Evolutionary conservation across 2,888 invertebrate genomes (phyloP).

Genomic region (Protodeltote pygarga): DNA sequence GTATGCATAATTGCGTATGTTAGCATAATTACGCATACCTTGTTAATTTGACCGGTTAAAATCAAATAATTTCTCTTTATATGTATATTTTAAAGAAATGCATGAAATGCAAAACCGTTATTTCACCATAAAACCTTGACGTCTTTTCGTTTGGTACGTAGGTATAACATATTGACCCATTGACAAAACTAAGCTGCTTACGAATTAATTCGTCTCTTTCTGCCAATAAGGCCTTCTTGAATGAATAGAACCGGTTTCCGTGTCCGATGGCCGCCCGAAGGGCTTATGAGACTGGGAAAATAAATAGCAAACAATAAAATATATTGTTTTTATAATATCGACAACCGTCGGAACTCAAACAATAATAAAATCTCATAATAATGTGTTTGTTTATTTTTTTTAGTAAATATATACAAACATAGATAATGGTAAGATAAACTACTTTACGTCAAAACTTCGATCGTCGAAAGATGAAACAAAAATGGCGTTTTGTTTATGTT

Average conservation of each 20-base stretch:
- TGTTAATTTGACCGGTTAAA: no score
- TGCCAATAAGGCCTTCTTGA: slow-evolving; percentile 8
- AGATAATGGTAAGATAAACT: no score
- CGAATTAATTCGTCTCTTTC: slow-evolving; percentile 6
- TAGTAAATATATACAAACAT: slow-evolving; percentile 15
- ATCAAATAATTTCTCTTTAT: no score
- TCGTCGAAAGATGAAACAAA: slow-evolving; percentile 14
- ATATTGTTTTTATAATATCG: slow-evolving; percentile 11
- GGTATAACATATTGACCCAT: not conserved
- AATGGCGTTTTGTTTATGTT: slow-evolving; percentile 19
- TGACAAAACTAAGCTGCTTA: slow-evolving; percentile 2
- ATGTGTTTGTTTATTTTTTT: slow-evolving; percentile 15
- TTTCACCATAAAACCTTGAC: no score
- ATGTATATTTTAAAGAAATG: no score
- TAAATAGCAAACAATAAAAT: slow-evolving; percentile 23
- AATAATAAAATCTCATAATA: slow-evolving; percentile 29
- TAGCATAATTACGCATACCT: no score
- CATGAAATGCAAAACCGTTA: no score
- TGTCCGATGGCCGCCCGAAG: slow-evolving; percentile 21
- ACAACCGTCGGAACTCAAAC: slow-evolving; percentile 6
- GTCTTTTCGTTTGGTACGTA: no score
- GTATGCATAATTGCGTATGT: no score
- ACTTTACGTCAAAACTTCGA: no score
- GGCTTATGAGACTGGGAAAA: slow-evolving; percentile 23
- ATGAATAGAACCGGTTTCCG: slow-evolving; percentile 20